Base-by-base conservation (phyloP, 2,113 vertebrate genomes). In the Crotophaga sulcirostris region DNA sequence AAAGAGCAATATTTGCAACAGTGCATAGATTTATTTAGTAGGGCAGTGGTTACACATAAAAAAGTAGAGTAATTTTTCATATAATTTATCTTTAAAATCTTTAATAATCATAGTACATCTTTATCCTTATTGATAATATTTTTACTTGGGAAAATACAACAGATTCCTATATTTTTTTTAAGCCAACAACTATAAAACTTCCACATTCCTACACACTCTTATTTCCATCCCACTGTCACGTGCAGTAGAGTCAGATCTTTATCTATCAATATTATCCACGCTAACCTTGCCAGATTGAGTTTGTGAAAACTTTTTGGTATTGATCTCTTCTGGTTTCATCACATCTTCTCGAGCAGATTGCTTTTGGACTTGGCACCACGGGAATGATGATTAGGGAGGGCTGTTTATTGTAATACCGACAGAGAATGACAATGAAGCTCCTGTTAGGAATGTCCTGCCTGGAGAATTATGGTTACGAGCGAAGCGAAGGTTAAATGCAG, bases 381-480 rank as follows among this genome's bases (percentile, higher is more conserved):
- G 77, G 96, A 95, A 97, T 97, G 94, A 84, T 96, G 94, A 97
- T 95, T 54, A 96, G 74, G 76, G 83, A 84, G 84, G 64, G 47
- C 85, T 92, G 79, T 94, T 97, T 92, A 67, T 96, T 75, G 87
- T 78, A 47, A 67, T 63, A 89, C 84, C 1, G 18, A 60, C 66
- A 49, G 86, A 73, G 94, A 97, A 97, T 96, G 95, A 66, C 88
- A 97, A 96, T 80, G 93, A 96, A 87, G 47, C 45, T 91, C 58
- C 85, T 44, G 59, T 28, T 84, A 66, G 68, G 51, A 77, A 52
- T 18, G 45, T 49, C 80, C 75, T 78, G 68, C 83, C 81, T 62
- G 67, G 79, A 87, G 78, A 81, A 63, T 64, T 36, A 55, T 0
- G 4, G 78, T 59, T 36, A n/a, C 3, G 3, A 45, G 69, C 60